Evolutionary conservation across 1,140 invertebrate species (phyloP).

Genomic region (Calosoma granatense): DNA sequence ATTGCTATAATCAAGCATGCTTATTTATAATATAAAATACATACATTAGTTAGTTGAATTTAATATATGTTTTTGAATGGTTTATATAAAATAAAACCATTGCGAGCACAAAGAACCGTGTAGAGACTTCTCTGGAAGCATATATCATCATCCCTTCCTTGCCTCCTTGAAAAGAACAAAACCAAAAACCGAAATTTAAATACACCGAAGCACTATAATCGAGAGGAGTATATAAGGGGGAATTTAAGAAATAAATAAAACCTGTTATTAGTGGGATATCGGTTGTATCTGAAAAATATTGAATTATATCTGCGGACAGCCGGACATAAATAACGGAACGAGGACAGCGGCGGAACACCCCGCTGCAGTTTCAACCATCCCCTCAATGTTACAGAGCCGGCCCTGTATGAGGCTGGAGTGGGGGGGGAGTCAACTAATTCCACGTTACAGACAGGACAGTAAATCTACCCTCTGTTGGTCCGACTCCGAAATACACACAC

Average conservation of each 20-base stretch:
- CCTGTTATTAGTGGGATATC: neutral
- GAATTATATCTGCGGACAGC: slow-evolving; percentile 4
- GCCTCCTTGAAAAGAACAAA: neutral
- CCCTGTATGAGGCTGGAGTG: neutral
- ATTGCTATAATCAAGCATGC: too few species aligned
- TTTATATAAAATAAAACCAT: too few species aligned
- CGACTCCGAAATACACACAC: too few species aligned
- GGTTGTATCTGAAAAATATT: slow-evolving; percentile 2
- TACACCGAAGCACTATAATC: neutral
- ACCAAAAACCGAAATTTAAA: neutral
- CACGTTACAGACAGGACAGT: neutral
- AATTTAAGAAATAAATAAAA: slow-evolving; percentile 8
- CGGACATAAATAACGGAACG: neutral
- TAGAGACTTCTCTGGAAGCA: too few species aligned
- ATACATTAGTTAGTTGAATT: too few species aligned
- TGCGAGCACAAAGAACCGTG: too few species aligned
- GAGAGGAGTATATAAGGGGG: neutral
- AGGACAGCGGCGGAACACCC: neutral
- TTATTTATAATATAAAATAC: too few species aligned
- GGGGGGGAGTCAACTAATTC: neutral
- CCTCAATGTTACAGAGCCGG: neutral
- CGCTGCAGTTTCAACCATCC: neutral
- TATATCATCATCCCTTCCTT: too few species aligned
- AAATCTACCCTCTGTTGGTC: slow-evolving; percentile 1
- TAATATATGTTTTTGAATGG: too few species aligned